Evolutionary conservation across 2,797 vertebrate species (phyloP), one percentile per base, ranked within the genome.

Genomic region (Etheostoma nigrum): DNA sequence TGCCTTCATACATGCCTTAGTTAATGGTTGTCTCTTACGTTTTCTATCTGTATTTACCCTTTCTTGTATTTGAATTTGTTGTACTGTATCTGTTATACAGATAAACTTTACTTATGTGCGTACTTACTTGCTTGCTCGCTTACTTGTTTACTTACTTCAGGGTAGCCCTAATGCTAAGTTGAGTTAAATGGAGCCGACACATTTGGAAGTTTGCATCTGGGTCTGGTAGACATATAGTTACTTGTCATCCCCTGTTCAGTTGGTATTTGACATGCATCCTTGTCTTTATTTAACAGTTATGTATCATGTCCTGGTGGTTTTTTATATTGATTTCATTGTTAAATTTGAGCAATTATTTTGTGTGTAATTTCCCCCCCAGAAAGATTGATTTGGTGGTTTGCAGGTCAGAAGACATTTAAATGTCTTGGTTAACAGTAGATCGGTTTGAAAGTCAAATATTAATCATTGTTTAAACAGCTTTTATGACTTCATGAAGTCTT

Each of bases 321-420:
- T 40, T 76, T 61, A 4, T 2, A 85, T 57, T n/a, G 33, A 78
- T 81, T 27, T 18, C 15, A 30, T 51, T 27, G 10, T 51, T 67
- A 8, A 68, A 49, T 55, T 53, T 44, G 0, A 44, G 55, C 4
- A 23, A 15, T 33, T 30, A 57, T 18, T 5, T 42, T 9, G 8
- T 15, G 14, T 18, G 13, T 55, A 11, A 27, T 52, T 52, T n/a
- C 5, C 7, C 6, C 8, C 1, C 6, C 0, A 4, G 40, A 30
- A 15, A 6, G 14, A 63, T 14, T 4, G 48, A 61, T 74, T 69
- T 9, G 14, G 19, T 18, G 15, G n/a, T 55, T 40, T 36, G 64
- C 36, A 57, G 68, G 6, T 47, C 21, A 55, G 52, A 51, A 14
- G 19, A 52, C 8, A 1, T 67, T 15, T 2, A 5, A 14, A 30